Evolutionary conservation across 2,113 vertebrate genomes (phyloP).

Genomic region (Acrocephalus kingi): DNA sequence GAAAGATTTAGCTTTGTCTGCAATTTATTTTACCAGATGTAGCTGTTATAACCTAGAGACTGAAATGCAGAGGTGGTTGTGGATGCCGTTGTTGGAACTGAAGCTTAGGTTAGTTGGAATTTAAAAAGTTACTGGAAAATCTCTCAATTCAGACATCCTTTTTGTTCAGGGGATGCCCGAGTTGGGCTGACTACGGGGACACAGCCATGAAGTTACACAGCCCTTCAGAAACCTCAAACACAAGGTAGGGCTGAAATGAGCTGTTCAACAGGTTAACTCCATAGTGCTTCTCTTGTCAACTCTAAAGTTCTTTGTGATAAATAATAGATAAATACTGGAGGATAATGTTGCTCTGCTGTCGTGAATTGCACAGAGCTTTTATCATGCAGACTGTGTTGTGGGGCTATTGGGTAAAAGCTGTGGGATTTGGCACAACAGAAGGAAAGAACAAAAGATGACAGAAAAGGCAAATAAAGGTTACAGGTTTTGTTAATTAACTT

Average conservation of each 20-base stretch:
- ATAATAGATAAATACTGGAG: constrained; percentile 36
- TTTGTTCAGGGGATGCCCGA: neutral
- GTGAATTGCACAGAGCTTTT: neutral
- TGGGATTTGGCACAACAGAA: constrained; percentile 5
- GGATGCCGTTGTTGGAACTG: neutral
- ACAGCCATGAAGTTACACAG: neutral
- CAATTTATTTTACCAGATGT: neutral
- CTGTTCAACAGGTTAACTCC: neutral
- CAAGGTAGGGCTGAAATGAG: neutral
- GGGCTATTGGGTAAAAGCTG: constrained; percentile 1
- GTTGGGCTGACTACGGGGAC: fast-evolving
- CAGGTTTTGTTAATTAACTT: constrained; percentile 41
- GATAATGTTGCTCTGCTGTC: neutral
- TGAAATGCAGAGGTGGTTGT: neutral
- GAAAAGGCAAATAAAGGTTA: neutral
- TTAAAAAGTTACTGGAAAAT: neutral
- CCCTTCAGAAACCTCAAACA: neutral
- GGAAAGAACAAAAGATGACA: constrained; percentile 5
- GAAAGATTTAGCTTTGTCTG: neutral
- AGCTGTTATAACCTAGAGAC: neutral
- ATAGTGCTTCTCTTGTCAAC: neutral
- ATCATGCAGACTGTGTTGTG: neutral
- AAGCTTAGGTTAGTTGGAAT: neutral
- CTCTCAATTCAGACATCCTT: neutral
- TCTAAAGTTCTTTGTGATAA: neutral